Evolutionary conservation across 2,888 invertebrate species (phyloP), one percentile per base, ranked within the genome.

Genomic region (Synanthedon tipuliformis): DNA sequence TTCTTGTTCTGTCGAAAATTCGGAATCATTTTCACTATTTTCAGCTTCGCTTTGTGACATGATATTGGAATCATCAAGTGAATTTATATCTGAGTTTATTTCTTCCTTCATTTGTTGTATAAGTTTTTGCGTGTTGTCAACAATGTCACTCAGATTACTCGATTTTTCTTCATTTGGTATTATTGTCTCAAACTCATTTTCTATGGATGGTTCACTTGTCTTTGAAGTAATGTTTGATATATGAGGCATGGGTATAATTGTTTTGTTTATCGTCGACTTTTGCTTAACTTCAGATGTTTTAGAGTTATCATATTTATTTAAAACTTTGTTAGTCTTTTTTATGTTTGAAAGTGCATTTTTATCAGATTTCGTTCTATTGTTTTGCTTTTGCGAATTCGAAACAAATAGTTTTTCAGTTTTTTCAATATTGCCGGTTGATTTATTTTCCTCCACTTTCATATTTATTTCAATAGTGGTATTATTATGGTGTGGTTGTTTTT

Each of bases 71-170:
- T 75, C 81, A 57, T 78, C 78, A 40, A 82, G 70, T n/a, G 84
- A 86, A 65, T 88, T 89, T 61, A 91, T 90, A 64, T 89, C 89
- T 27, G 84, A 87, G 69, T 89, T 89, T 41, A 91, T 90, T 82
- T 91, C 91, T 62, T 90, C 89, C 67, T 89, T 90, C 91, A 91
- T 91, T 75, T 90, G 90, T 59, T 91, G 89, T 56, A 91, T 91
- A 48, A 91, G 66, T 54, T 83, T 85, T 68, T 91, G 90, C 0
- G 91, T 91, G 55, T 89, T 88, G 63, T 89, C 89, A 8, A 91
- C 90, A 51, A 91, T 83, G 57, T 90, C 90, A 58, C 74, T 81
- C 27, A 87, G 66, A 58, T 87, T 86, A 54, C 65, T 81, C 3
- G 75, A 54, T 64, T 75, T 84, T 56, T 82, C 80, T 55, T 50